Evolutionary conservation across 2,113 vertebrate genomes (phyloP), one percentile per base, ranked within the genome.

Genomic region (Eulacestoma nigropectus): DNA sequence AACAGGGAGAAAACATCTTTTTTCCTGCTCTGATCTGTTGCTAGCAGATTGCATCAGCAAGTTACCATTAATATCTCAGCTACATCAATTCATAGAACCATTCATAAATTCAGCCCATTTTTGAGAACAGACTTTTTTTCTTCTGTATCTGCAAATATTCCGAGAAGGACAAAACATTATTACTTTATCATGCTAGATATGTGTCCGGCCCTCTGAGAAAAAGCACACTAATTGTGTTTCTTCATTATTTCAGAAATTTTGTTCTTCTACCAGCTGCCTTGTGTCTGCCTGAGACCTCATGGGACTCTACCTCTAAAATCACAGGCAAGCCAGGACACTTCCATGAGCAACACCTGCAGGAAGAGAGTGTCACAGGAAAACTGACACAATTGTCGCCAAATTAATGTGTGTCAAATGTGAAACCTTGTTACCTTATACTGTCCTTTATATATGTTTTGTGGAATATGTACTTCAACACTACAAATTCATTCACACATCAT

Each of bases 21-120:
- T n/a, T 46, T 16, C 8, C 11, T 39, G 25, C 44, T 29, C 39
- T 29, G 49, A 50, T 32, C 83, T 74, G 47, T 84, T 88, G 73
- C 64, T 86, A 74, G 50, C 55, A 90, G 79, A 93, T 88, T 95
- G 90, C 90, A 83, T 93, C 94, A 93, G 85, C 55, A 80, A 90
- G 52, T 39, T 70, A 85, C 13, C 49, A 70, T 49, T 67, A 78
- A 41, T 39, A 89, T 44, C 73, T 75, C 89, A 55, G 68, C 82
- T 72, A 49, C 41, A 53, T 20, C 46, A n/a, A 15, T 11, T 65
- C 32, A 65, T 10, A 78, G 22, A 60, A 84, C 52, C 75, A 92
- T 84, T 93, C 92, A 78, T 37, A 84, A 75, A 75, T 44, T 55
- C 78, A 59, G 27, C 42, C 77, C 55, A 14, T 22, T 17, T 8